Evolutionary conservation across 92 coral and sea anemone genomes (phyloP).

Genomic region (Umimayanthus kanabou): DNA sequence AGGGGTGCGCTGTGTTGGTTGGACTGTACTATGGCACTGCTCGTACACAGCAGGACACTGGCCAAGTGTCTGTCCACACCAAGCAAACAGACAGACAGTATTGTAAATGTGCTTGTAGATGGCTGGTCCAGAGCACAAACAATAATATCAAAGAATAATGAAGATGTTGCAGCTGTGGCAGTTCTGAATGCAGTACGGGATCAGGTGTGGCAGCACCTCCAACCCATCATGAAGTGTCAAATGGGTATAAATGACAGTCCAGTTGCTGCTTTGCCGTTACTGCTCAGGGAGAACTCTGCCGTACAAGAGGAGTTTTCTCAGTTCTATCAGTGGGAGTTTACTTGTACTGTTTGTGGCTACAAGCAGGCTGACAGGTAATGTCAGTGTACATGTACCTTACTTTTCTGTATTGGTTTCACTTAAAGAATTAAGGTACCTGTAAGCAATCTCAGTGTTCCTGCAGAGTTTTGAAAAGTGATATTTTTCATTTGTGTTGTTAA

Average conservation of each 20-base stretch:
- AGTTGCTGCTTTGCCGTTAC: conserved; percentile 68
- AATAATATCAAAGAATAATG: conserved; percentile 26
- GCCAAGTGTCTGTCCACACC: conserved; percentile 41
- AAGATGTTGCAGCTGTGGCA: conserved; percentile 38
- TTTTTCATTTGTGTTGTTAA: no score
- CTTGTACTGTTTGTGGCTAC: conserved; percentile 78
- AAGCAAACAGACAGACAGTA: conserved; percentile 43
- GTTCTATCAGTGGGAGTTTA: conserved; percentile 78
- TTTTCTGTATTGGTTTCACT: neutral
- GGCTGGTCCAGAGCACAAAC: conserved; percentile 68
- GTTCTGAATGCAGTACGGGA: conserved; percentile 54
- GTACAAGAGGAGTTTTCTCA: conserved; percentile 65
- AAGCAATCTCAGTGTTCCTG: no score
- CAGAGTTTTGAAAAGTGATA: no score
- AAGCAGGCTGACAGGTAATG: conserved; percentile 75
- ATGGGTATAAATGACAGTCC: conserved; percentile 92
- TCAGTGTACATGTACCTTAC: neutral
- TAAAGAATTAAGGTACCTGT: no score
- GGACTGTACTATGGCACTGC: conserved; percentile 66
- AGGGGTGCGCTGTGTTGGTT: conserved; percentile 87
- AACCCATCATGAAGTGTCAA: conserved; percentile 84
- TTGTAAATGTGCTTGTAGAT: conserved; percentile 47
- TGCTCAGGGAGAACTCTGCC: conserved; percentile 65
- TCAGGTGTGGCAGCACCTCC: conserved; percentile 72
- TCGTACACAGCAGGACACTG: conserved; percentile 80